Conservation (phyloP, 2,797 vertebrate species). For the Delichon dasypus region DNA sequence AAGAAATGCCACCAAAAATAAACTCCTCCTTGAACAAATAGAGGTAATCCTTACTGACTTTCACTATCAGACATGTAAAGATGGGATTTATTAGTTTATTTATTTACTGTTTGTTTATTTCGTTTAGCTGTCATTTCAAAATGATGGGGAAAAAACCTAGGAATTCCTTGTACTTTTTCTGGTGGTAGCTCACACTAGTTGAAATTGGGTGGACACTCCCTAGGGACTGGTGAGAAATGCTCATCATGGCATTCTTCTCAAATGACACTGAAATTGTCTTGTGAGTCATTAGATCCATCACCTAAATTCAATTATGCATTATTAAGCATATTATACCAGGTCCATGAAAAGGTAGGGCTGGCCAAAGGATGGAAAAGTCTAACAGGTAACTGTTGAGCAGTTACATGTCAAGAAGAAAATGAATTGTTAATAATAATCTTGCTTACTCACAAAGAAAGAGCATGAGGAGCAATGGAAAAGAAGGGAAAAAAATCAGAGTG, state of each 20-base stretch:
- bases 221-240: not conserved
- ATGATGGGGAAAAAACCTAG: not conserved
- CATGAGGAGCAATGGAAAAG: not conserved
- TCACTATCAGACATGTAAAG: not conserved
- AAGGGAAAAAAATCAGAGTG: not conserved
- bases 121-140: not conserved
- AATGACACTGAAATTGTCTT: constrained; percentile 9
- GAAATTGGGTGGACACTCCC: not conserved
- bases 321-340: not conserved
- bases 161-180: not conserved
- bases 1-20: not conserved
- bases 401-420: not conserved
- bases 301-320: not conserved
- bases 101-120: not conserved
- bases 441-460: not conserved
- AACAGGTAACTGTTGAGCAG: not conserved
- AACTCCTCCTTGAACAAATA: not conserved
- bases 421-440: not conserved
- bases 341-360: not conserved
- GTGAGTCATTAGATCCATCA: not conserved
- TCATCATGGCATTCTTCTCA: not conserved
- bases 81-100: not conserved
- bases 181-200: not conserved
- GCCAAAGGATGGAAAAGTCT: not conserved
- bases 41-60: not conserved